phyloP scores from a whole-genome alignment of 2,113 vertebrate species.

The Toxotes jaculatrix region DNA sequence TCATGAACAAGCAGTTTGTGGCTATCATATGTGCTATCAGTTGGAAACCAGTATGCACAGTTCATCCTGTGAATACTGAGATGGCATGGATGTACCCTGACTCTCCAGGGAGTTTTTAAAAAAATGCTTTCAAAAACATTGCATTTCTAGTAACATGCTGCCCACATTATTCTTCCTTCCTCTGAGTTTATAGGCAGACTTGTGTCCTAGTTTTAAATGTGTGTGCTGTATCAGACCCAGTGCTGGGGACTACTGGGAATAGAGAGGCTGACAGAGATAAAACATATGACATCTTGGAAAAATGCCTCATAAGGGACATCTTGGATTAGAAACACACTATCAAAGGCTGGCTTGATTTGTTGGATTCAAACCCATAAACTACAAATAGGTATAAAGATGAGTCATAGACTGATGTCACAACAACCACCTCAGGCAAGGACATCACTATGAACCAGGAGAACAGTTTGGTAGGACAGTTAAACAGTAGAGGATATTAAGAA shows the following conservation, averaged over 20 bases:
- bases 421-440: slow-evolving; percentile 7
- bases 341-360: slow-evolving; percentile 55
- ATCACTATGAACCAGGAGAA: slow-evolving; percentile 22
- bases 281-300: slow-evolving; percentile 66
- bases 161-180: slow-evolving; percentile 26
- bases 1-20: background rate
- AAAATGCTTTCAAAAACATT: slow-evolving; percentile 3
- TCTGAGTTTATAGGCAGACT: slow-evolving; percentile 47
- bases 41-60: slow-evolving; percentile 12
- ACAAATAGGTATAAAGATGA: slow-evolving; percentile 51
- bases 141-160: slow-evolving; percentile 19
- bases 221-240: slow-evolving; percentile 56
- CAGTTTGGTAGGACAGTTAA: slow-evolving; percentile 4
- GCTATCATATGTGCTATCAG: background rate
- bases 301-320: slow-evolving; percentile 51
- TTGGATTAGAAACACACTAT: slow-evolving; percentile 59
- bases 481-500: background rate
- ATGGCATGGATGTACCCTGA: background rate
- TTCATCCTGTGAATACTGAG: slow-evolving; percentile 15
- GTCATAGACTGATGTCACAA: slow-evolving; percentile 29
- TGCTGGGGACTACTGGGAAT: slow-evolving; percentile 41
- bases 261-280: slow-evolving; percentile 60
- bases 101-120: slow-evolving; percentile 15
- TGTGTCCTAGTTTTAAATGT: slow-evolving; percentile 65
- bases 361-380: slow-evolving; percentile 47